Evolutionary conservation across 23 tunicate species (phyloP), one percentile per base, ranked within the genome.

Genomic region (Trididemnum nubilum): DNA sequence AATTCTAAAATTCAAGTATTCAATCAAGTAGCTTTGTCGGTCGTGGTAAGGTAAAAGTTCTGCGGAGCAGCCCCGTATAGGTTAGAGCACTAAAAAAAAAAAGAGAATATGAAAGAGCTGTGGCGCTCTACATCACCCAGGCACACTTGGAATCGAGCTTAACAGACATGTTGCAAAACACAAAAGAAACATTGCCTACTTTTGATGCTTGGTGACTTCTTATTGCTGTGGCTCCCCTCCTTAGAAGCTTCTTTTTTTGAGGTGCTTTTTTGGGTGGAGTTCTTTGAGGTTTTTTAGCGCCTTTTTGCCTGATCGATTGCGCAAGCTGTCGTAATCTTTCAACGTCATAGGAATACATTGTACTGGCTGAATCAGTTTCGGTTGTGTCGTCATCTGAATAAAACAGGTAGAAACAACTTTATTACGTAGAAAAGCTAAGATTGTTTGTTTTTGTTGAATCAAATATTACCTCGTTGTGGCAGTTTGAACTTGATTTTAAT

Each of bases 311-410:
- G 19, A 91, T 91, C 28, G 89, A 61, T 32, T 65, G n/a, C 2
- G 97, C 97, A 34, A 91, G 85, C 82, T 91, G 97, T 31, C 77
- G 49, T 34, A 91, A 67, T 49, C 97, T 65, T 51, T 91, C 97
- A 23, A 91, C 90, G 77, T 91, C 97, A 70, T 91, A 91, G 35
- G 97, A 91, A 77, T 91, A 81, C 97, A 91, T 91, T 34, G 97
- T 91, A 69, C 97, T 91, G 32, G 97, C 97, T 3, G 97, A 91
- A 52, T 91, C 97, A 4, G 97, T 91, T 32, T 91, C 97, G 1
- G 96, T 83, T 24, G 83, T 74, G 71, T 64, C 71, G 64, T 81
- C 89, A 76, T 91, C 97, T 91, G 64, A 30, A 79, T 2, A 18
- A 5, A 27, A 18, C 5, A 26, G n/a, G 9, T 21, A 27, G 15